phyloP scores from a whole-genome alignment of 2,888 invertebrate species.

The Reticulitermes lucifugus region DNA sequence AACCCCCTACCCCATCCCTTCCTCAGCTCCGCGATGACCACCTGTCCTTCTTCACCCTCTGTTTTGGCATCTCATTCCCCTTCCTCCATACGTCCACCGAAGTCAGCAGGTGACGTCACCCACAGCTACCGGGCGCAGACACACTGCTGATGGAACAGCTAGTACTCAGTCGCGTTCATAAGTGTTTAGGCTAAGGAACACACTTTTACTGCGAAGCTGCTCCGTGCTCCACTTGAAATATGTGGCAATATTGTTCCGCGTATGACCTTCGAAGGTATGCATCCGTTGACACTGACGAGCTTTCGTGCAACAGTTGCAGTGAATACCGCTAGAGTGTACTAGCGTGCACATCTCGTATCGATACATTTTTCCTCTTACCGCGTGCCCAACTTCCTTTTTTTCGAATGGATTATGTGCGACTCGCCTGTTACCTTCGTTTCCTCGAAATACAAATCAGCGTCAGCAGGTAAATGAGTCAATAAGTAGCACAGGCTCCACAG shows the following conservation, averaged over 20 bases:
- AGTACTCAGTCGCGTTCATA: neutral
- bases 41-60: conserved; percentile 27
- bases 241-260: too few species aligned
- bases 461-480: too few species aligned
- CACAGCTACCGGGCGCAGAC: conserved; percentile 6
- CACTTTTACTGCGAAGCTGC: too few species aligned
- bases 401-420: neutral
- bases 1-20: neutral
- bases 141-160: conserved; percentile 27
- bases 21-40: conserved; percentile 37
- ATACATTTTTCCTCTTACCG: neutral
- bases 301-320: neutral
- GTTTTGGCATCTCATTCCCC: conserved; percentile 15
- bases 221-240: too few species aligned
- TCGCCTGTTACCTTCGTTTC: neutral
- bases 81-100: neutral
- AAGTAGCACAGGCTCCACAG: too few species aligned
- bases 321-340: conserved; percentile 21
- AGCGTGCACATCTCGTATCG: neutral
- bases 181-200: too few species aligned
- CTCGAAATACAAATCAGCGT: neutral
- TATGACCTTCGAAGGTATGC: conserved; percentile 31
- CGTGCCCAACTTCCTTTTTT: neutral
- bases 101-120: neutral
- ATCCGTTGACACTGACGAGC: neutral